Evolutionary conservation across 2,797 vertebrate species (phyloP), one percentile per base, ranked within the genome.

Genomic region (Morus bassanus): DNA sequence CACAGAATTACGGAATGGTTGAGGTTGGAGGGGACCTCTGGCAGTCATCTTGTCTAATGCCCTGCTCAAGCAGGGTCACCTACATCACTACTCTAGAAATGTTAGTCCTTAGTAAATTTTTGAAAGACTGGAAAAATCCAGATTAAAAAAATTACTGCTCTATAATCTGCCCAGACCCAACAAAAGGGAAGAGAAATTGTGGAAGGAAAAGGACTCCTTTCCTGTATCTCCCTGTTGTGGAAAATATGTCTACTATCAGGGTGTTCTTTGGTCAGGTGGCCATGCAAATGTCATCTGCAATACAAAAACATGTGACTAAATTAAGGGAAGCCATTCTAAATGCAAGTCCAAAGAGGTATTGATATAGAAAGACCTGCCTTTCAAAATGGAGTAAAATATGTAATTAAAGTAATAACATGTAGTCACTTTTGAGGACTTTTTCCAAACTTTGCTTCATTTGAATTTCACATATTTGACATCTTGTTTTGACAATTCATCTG

Each of bases 401-500:
- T 80, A 91, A 96, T 81, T 94, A 93, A 91, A 89, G 37, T 84
- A 95, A 94, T 92, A 94, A 86, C 37, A 84, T 35, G 33, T 63
- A 97, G 85, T 89, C 75, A 72, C 50, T 81, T 94, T 88, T 84
- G 67, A 94, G 65, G 85, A 95, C 88, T 78, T 96, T 96, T 75
- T 48, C 84, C 53, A 96, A 97, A 96, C 72, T 95, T 97, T 94
- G 39, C 51, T 94, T 90, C 78, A 63, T 94, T 91, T 94, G 87
- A 95, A 84, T 96, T 96, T 95, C 84, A 93, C 25, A 57, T 88
- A 85, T 88, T 92, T 97, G 95, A 97, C 96, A 95, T 81, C 59
- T 93, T 95, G 85, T 96, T 97, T 96, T 97, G 94, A 96, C 95
- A 96, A 91, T 95, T 92, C 88, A 77, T 93, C 82, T 96, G 87